Evolutionary conservation across 2,113 vertebrate species (phyloP).

Genomic region (Procavia capensis): DNA sequence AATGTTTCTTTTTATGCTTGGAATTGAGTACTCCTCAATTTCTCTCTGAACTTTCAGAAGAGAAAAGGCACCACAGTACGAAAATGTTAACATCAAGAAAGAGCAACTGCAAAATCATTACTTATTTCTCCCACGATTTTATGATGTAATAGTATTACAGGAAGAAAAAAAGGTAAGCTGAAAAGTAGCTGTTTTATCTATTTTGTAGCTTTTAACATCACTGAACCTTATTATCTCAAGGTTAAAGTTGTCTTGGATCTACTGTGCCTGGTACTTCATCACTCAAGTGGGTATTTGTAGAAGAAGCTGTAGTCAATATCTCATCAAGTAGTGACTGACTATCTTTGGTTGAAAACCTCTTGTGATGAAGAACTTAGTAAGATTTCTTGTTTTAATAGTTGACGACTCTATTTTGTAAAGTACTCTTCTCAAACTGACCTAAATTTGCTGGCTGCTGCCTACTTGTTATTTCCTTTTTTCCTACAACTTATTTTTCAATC

Average conservation of each 20-base stretch:
- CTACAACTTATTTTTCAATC: background rate
- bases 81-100: slow-evolving; percentile 90
- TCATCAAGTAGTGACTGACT: background rate
- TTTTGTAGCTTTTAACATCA: slow-evolving; percentile 74
- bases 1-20: slow-evolving; percentile 55
- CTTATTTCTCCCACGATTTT: slow-evolving; percentile 85
- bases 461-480: background rate
- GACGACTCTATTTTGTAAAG: background rate
- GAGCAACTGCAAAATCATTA: slow-evolving; percentile 82
- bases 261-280: background rate
- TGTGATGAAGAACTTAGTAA: background rate
- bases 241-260: slow-evolving; percentile 3
- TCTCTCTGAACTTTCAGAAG: slow-evolving; percentile 85
- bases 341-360: background rate
- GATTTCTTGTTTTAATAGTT: background rate
- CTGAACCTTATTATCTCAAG: slow-evolving; percentile 50
- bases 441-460: background rate
- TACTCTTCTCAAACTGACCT: slow-evolving; percentile 14
- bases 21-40: slow-evolving; percentile 80
- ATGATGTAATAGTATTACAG: slow-evolving; percentile 85
- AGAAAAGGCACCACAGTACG: slow-evolving; percentile 82
- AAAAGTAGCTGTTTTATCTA: slow-evolving; percentile 54
- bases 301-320: background rate
- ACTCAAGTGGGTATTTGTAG: background rate
- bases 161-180: slow-evolving; percentile 88